Percentiles rank a stretch among this genome's conserved stretches.
These are phyloP conservation scores for Pandemis heparana DNA, from an alignment of 2,888 invertebrate species.

Conservation along the genomic window DNA sequence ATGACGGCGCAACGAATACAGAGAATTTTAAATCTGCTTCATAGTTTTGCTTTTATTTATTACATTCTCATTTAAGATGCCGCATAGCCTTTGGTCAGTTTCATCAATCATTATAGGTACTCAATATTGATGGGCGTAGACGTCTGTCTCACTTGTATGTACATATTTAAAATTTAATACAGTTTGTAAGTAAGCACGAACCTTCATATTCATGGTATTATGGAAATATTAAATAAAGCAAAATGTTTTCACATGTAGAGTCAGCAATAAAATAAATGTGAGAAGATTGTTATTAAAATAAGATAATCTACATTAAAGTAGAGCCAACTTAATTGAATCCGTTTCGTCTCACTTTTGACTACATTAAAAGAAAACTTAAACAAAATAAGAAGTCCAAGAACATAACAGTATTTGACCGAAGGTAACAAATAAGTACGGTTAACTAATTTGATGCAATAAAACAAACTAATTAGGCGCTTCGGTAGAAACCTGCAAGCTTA, in stretches of 20 bases:
- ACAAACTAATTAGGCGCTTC: background rate
- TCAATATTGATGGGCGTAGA: conserved; percentile 37
- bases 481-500: background rate
- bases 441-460: background rate
- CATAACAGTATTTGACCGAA: background rate
- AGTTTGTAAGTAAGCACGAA: conserved; percentile 51
- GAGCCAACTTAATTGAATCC: background rate
- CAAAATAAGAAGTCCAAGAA: background rate
- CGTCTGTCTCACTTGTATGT: conserved; percentile 49
- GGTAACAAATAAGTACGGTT: background rate
- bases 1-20: conserved; percentile 2
- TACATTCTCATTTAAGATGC: conserved; percentile 32
- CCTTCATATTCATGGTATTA: conserved; percentile 42
- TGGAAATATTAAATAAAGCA: conserved; percentile 3
- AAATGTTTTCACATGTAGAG: background rate
- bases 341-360: background rate
- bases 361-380: background rate
- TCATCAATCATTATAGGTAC: conserved; percentile 44
- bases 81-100: conserved; percentile 40
- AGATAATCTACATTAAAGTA: background rate
- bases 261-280: background rate
- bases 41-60: conserved; percentile 4
- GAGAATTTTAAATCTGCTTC: background rate
- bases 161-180: conserved; percentile 57
- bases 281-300: background rate